phyloP scores from a whole-genome alignment of 92 coral and sea anemone genomes.

The Bergia sp. region DNA sequence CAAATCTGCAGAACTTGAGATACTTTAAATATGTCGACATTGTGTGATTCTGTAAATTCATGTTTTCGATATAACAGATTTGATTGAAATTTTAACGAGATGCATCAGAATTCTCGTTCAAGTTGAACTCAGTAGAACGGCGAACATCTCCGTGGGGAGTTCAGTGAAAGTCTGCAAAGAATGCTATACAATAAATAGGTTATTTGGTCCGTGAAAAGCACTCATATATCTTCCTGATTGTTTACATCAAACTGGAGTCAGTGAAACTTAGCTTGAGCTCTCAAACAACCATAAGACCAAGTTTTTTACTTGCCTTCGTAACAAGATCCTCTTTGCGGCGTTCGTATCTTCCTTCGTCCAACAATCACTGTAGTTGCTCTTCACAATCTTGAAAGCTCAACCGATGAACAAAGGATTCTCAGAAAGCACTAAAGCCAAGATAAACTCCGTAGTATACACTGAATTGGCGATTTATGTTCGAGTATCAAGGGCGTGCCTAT shows the following conservation, averaged over 20 bases:
- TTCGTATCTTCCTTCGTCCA: slow-evolving; percentile 35
- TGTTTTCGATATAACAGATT: background rate
- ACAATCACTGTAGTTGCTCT: slow-evolving; percentile 11
- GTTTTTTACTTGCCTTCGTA: slow-evolving; percentile 29
- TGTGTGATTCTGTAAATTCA: slow-evolving; percentile 6
- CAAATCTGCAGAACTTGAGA: background rate
- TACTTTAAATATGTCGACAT: background rate
- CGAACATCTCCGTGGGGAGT: background rate
- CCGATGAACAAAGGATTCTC: slow-evolving; percentile 12
- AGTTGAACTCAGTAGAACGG: background rate
- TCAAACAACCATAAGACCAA: slow-evolving; percentile 25
- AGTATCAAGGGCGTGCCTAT: slow-evolving; percentile 48
- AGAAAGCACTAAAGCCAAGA: slow-evolving; percentile 24
- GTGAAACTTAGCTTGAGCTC: slow-evolving; percentile 20
- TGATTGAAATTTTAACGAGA: background rate
- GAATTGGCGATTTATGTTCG: slow-evolving; percentile 39
- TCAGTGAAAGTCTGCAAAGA: background rate
- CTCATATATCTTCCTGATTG: slow-evolving; percentile 12
- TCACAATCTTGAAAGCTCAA: slow-evolving; percentile 22
- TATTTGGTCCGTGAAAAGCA: slow-evolving; percentile 25
- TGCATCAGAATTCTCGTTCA: background rate
- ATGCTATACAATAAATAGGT: slow-evolving; percentile 2
- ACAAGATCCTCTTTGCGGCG: slow-evolving; percentile 43
- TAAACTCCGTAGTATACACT: slow-evolving; percentile 38
- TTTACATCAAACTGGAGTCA: slow-evolving; percentile 2